Conservation (phyloP, 2,113 vertebrate species). For the Hyaena hyaena region DNA sequence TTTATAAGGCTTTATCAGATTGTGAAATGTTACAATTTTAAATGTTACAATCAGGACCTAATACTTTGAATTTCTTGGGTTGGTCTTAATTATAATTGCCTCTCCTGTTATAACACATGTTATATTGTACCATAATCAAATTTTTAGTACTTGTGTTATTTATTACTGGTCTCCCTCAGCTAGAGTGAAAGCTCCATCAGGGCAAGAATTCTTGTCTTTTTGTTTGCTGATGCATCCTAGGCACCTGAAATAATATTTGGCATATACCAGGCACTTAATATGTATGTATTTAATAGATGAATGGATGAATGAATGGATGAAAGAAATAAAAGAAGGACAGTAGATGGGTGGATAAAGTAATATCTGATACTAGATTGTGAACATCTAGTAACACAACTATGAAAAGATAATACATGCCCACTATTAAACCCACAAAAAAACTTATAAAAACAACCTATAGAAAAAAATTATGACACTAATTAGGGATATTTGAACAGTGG, state of each 20-base stretch:
- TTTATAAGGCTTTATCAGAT: neutral
- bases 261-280: neutral
- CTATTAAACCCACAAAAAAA: neutral
- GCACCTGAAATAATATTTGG: neutral
- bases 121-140: neutral
- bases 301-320: neutral
- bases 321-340: too few species aligned
- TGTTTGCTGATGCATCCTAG: neutral
- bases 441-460: neutral
- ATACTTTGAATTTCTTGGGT: neutral
- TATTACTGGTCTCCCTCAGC: neutral
- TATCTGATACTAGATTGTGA: neutral
- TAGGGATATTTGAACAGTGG: neutral
- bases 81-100: too few species aligned
- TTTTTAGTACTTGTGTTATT: neutral
- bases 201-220: neutral
- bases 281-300: neutral
- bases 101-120: neutral
- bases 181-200: neutral
- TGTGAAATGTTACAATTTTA: neutral
- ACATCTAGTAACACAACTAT: neutral
- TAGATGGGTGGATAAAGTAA: neutral
- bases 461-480: neutral
- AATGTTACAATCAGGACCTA: neutral
- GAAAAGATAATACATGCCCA: neutral